Base-by-base conservation (phyloP, 2,888 invertebrate species). In the Caenorhabditis sp. region DNA sequence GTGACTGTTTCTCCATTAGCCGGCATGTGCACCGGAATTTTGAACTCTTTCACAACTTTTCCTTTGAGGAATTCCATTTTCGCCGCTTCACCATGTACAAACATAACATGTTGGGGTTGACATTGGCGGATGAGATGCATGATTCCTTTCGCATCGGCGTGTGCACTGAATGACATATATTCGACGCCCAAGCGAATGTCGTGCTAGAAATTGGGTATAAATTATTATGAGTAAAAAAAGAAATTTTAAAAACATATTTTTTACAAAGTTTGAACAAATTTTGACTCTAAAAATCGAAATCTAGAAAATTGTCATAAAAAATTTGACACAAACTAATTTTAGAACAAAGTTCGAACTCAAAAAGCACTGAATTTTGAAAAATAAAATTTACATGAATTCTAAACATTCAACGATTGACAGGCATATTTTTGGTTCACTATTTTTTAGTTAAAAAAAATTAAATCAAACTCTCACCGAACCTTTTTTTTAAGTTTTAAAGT, bases 111-210 rank as follows among this genome's bases (percentile, higher is more conserved):
- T 85, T 93, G 92, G 0, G 99, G 99, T 88, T 97, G 95, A 89
- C 97, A 97, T 88, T 97, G 95, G 82, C 95, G 93, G 83, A 99
- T 97, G 43, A 99, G 90, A 68, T 85, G 84, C 83, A 85, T 87
- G 60, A 87, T 87, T 57, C 97, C 95, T 90, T 99, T 99, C 3
- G 99, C 99, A 90, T 99, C 99, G 0, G 99, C 99, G 88, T 99
- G 99, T 0, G 99, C 99, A 70, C 95, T 96, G 89, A 99, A 99
- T 23, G 97, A 97, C 95, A 99, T 95, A 89, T 99, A 99, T 89
- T 91, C 89, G 12, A 91, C 90, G 2, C 88, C 84, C 72, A 90
- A 81, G 67, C 89, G 89, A 50, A 91, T 90, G 36, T 90, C 90
- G 73, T 84, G 76, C 84, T 85, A 66, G 17, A 83, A 78, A 17